Evolutionary conservation across 1,140 invertebrate genomes (phyloP).

Genomic region (Eupristina koningsbergeri): DNA sequence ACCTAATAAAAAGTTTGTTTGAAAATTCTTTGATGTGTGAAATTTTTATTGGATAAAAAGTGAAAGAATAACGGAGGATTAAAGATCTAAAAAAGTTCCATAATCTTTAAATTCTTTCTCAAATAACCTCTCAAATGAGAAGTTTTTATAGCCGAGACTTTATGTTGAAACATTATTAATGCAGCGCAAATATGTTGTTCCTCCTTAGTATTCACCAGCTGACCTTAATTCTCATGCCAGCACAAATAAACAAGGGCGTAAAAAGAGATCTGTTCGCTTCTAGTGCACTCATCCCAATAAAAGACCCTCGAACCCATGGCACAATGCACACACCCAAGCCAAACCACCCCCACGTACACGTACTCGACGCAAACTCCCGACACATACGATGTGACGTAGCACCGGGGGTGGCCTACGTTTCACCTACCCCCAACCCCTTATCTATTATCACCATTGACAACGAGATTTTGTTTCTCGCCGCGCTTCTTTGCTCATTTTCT

Average conservation of each 20-base stretch:
- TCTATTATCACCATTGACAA: not conserved
- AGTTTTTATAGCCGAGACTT: not conserved
- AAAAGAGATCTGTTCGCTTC: not conserved
- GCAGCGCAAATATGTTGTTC: not conserved
- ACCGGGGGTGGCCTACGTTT: not conserved
- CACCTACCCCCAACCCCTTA: not conserved
- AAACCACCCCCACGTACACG: not conserved
- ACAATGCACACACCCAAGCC: conserved; percentile 4
- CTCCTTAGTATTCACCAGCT: not conserved
- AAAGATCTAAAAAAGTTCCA: conserved; percentile 18
- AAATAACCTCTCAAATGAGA: conserved; percentile 10
- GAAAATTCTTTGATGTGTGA: conserved; percentile 4
- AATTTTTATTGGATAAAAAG: not conserved
- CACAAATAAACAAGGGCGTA: not conserved
- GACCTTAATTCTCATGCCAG: not conserved
- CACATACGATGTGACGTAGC: not conserved
- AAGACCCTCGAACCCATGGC: conserved; percentile 23
- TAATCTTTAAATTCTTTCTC: not conserved
- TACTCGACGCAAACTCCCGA: not conserved
- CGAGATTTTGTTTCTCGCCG: not conserved
- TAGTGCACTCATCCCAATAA: conserved; percentile 32
- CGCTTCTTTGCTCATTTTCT: not conserved
- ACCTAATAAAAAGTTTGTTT: not conserved
- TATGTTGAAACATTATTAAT: not conserved
- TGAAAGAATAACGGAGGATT: not conserved